Conservation (phyloP, 2,113 vertebrate species). For the Eclectus roratus region DNA sequence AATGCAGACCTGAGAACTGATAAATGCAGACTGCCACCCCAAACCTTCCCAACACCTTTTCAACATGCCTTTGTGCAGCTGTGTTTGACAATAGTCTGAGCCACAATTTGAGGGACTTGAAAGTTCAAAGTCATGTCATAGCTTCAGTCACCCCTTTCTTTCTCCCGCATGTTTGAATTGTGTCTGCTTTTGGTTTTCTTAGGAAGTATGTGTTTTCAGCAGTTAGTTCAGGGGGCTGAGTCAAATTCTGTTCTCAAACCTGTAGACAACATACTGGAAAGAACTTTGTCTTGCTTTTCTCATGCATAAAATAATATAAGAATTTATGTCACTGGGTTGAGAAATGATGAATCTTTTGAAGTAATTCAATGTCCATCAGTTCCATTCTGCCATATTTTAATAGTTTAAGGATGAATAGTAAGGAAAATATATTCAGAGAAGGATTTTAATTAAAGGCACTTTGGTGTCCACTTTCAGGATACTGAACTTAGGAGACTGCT, state of each 20-base stretch:
- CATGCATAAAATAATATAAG: not conserved
- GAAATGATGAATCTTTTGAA: not conserved
- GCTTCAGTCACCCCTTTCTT: not conserved
- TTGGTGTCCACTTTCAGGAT: not conserved
- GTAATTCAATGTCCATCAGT: not conserved
- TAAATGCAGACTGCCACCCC: not conserved
- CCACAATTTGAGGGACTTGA: not conserved
- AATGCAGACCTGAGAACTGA: not conserved
- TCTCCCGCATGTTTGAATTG: not conserved
- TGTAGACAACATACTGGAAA: not conserved
- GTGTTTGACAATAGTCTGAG: not conserved
- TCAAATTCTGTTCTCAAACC: not conserved
- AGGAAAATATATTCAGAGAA: not conserved
- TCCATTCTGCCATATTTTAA: not conserved
- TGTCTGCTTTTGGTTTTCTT: not conserved
- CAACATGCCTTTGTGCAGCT: not conserved
- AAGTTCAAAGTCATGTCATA: not conserved
- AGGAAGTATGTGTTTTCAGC: not conserved
- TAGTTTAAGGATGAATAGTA: not conserved
- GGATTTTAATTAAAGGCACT: constrained; percentile 31
- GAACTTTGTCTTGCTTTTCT: not conserved
- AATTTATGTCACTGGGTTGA: not conserved
- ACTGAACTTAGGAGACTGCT: not conserved
- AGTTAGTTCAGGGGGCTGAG: not conserved
- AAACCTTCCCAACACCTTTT: not conserved